Conservation (phyloP, 2,797 vertebrate genomes). For the Coranthus polyacanthus region DNA sequence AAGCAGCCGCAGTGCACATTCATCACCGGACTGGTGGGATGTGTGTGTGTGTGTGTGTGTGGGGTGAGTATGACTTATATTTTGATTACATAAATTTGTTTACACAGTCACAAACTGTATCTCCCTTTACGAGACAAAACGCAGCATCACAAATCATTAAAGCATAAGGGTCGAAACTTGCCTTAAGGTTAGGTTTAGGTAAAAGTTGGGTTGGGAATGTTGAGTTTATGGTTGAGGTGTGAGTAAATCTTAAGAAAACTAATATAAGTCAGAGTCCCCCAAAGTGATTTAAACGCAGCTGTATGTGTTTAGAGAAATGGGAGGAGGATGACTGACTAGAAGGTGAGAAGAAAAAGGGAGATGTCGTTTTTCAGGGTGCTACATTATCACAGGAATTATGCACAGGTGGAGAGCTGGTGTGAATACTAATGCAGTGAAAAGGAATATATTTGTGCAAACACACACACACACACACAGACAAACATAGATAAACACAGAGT, state of each 20-base stretch:
- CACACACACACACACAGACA: conserved; percentile 47
- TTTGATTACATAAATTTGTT: not conserved
- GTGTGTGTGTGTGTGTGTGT: conserved; percentile 16
- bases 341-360: conserved; percentile 63
- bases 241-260: no score
- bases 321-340: conserved; percentile 41
- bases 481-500: conserved; percentile 23
- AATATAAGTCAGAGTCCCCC: no score
- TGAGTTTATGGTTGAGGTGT: no score
- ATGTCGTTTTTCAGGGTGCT: conserved; percentile 71
- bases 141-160: not conserved
- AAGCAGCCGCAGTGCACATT: conserved; percentile 37
- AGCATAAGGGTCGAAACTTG: not conserved
- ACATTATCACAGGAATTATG: conserved; percentile 75
- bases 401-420: conserved; percentile 67
- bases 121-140: not conserved
- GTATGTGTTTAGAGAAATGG: conserved; percentile 36
- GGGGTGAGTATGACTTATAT: not conserved
- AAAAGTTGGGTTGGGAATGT: not conserved
- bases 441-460: conserved; percentile 69
- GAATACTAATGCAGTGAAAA: conserved; percentile 72
- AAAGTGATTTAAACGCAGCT: not conserved
- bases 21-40: conserved; percentile 24
- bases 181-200: not conserved
- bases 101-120: not conserved